Evolutionary conservation across 2,113 vertebrate species (phyloP), one percentile per base, ranked within the genome.

Genomic region (Myrmophylax atrothorax): DNA sequence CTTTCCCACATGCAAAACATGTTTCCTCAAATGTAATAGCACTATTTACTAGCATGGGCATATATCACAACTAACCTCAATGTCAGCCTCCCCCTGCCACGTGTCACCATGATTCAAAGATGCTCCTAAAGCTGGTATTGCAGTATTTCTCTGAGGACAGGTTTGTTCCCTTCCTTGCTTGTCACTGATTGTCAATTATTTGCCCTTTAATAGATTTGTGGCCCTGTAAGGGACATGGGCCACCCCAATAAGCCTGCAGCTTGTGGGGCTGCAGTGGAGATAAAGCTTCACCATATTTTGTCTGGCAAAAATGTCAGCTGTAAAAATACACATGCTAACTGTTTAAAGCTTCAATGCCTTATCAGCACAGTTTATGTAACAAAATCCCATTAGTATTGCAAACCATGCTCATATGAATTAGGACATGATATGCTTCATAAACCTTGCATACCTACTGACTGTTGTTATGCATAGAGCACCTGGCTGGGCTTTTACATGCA

Each of bases 291-390:
- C 31, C 1, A 0, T 37, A 24, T 33, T 74, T 81, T 89, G 44
- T 58, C 35, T 5, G 16, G 50, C 70, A 69, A 63, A 47, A 35
- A 31, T 66, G 26, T 47, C 46, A 40, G 59, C 53, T 64, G 15
- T 77, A 68, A 94, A 96, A 88, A 58, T 37, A 55, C 9, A 16
- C 38, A 9, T 83, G 31, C 58, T 78, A 77, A 66, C 76, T 33
- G 26, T 53, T 69, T 73, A 69, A 85, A 87, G 70, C 84, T 85
- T 58, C 44, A 44, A 23, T 79, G 56, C 46, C 59, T 87, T 70
- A 84, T 59, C 85, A 90, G 58, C 91, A 75, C 38, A 20, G 74
- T 79, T 95, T 91, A 60, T 35, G 84, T 94, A 87, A 84, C 80
- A 55, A 86, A 78, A 76, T 60, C 81, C 89, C 84, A 75, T 80